A percentile compares a stretch with the other conserved stretches of the same genome.
phyloP scores from a whole-genome alignment of 2,888 invertebrate genomes.

The Pandemis corylana region DNA sequence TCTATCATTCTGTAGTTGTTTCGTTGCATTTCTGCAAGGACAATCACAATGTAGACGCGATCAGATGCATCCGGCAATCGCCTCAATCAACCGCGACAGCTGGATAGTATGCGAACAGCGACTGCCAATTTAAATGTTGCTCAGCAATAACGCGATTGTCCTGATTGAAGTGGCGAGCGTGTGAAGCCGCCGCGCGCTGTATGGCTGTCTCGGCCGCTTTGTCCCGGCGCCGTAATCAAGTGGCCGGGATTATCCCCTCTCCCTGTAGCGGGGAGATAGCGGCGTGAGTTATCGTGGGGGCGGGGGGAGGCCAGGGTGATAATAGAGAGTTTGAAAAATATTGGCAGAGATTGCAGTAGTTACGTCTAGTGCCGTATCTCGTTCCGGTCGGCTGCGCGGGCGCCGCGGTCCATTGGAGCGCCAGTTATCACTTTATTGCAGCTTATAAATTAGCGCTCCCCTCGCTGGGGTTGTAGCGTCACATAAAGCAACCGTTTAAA shows the following conservation, averaged over 20 bases:
- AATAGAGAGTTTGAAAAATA: slow-evolving; percentile 35
- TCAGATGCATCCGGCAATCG: not conserved
- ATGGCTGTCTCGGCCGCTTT: not conserved
- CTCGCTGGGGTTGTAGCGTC: not conserved
- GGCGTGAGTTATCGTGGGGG: slow-evolving; percentile 16
- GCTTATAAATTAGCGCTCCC: slow-evolving; percentile 1
- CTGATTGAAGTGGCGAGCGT: slow-evolving; percentile 6
- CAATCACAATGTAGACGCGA: not conserved
- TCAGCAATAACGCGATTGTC: not conserved
- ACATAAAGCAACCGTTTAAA: not conserved
- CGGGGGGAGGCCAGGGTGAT: not conserved
- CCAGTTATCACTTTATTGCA: slow-evolving; percentile 9
- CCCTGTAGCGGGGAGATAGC: slow-evolving; percentile 15
- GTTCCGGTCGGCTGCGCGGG: not conserved
- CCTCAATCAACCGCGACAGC: not conserved
- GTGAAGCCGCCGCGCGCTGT: not conserved
- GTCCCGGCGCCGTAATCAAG: slow-evolving; percentile 8
- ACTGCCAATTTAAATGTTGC: not conserved
- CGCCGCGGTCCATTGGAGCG: not conserved
- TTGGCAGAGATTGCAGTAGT: slow-evolving; percentile 17
- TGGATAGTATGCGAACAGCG: not conserved
- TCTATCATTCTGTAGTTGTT: not conserved
- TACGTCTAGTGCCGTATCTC: slow-evolving; percentile 5
- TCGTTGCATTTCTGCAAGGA: not conserved
- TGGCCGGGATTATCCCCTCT: slow-evolving; percentile 10